phyloP scores from a whole-genome alignment of 2,888 invertebrate genomes.

The Eilema depressum region DNA sequence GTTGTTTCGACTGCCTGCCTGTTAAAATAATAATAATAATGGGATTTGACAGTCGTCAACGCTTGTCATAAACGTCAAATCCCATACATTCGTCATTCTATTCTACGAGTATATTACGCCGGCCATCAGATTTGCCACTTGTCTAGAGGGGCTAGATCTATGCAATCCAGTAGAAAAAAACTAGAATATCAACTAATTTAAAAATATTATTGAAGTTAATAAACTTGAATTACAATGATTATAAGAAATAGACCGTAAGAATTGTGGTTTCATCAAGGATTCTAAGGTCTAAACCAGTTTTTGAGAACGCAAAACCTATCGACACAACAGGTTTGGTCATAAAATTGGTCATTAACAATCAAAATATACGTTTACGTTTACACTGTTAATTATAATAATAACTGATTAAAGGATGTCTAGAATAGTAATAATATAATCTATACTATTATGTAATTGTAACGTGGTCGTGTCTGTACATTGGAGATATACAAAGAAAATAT shows the following conservation, averaged over 20 bases:
- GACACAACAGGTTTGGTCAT: background rate
- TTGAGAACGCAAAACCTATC: background rate
- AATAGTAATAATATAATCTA: background rate
- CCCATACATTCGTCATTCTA: no score
- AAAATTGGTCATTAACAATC: slow-evolving; percentile 1
- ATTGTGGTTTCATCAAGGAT: background rate
- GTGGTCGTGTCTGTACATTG: no score
- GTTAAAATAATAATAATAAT: no score
- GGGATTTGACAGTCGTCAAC: no score
- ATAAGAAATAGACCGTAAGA: background rate
- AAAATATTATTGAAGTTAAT: background rate
- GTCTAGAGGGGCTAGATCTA: no score
- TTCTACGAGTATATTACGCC: no score
- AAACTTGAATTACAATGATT: background rate
- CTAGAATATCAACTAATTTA: no score
- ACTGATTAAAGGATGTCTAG: background rate
- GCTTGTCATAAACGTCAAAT: no score
- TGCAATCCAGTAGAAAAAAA: no score
- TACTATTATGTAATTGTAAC: background rate
- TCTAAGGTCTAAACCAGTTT: background rate
- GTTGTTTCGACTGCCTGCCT: no score
- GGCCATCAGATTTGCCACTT: no score
- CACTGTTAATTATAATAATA: background rate
- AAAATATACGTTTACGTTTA: background rate
- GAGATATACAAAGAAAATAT: no score